Base-by-base conservation (phyloP, 1,140 invertebrate genomes). In the Zaprionus tsacasi region DNA sequence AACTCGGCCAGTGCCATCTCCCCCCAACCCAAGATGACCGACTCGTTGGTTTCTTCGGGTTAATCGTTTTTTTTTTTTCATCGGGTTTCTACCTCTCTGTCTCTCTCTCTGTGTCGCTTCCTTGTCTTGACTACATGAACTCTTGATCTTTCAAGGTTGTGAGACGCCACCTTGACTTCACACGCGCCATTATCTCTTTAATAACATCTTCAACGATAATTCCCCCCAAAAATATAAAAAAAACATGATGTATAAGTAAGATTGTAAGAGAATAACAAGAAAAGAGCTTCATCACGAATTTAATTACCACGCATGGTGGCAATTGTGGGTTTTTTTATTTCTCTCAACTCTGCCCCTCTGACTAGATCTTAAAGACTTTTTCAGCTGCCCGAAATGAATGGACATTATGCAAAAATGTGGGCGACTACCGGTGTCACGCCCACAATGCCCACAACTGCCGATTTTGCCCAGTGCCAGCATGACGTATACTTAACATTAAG, bases 81-180 rank as follows among this genome's bases (percentile, higher is more conserved):
- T n/a, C n/a, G n/a, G n/a, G n/a, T n/a, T n/a, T n/a, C n/a, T n/a
- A n/a, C n/a, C n/a, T n/a, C n/a, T n/a, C n/a, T n/a, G n/a, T n/a
- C n/a, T n/a, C n/a, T 54, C 1, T 33, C 8, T 45, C 50, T 68
- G 36, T 54, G 58, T 40, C 13, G 66, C 72, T 88, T 85, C 70
- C 82, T 76, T 64, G 79, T 87, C 67, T 76, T 79, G 65, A 38
- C 80, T 60, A 56, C 8, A 67, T 79, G 77, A 79, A 79, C 77
- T 79, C 50, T 83, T 89, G 80, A 88, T 83, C 83, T 83, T 48
- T 83, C 83, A 87, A 87, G 83, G 83, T 83, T 82, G 74, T 21
- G 50, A 65, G 54, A 65, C 73, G 30, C 58, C 70, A 70, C 60
- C 74, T 61, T 60, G 56, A 33, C 69, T 56, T 38, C 72, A 58